These are phyloP conservation scores for Phortica magna DNA, from an alignment of 2,888 invertebrate species.

Conservation along the genomic window DNA sequence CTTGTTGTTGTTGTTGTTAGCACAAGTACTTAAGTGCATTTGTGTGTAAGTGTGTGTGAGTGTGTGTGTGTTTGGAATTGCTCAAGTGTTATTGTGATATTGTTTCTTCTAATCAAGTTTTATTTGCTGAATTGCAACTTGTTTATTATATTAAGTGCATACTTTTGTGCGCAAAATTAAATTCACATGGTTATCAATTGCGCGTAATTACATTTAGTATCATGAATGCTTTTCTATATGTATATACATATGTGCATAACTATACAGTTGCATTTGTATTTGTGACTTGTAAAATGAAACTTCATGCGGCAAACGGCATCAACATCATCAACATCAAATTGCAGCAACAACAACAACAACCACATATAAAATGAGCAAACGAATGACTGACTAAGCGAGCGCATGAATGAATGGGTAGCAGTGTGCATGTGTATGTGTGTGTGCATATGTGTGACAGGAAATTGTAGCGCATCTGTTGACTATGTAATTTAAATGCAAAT, in stretches of 20 bases:
- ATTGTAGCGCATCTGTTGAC: constrained; percentile 8
- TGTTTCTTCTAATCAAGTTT: background rate
- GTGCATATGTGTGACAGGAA: background rate
- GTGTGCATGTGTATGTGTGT: background rate
- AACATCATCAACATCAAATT: background rate
- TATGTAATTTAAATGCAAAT: constrained; percentile 28
- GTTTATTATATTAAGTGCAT: constrained; percentile 21
- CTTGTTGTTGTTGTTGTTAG: background rate
- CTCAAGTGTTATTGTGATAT: background rate
- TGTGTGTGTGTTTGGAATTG: background rate
- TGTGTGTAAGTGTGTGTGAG: background rate
- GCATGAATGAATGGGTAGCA: background rate
- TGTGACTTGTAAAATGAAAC: background rate
- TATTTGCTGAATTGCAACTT: background rate
- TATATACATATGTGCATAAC: background rate
- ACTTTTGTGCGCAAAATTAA: constrained; percentile 19
- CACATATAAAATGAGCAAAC: background rate
- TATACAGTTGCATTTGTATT: background rate
- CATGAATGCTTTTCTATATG: background rate
- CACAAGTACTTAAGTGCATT: background rate
- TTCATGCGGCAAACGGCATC: background rate
- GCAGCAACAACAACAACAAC: background rate
- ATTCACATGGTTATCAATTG: constrained; percentile 18
- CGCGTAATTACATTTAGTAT: constrained; percentile 17
- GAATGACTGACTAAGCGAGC: background rate